Conservation (phyloP, 2,888 invertebrate species). For the Lasiommata megera region DNA sequence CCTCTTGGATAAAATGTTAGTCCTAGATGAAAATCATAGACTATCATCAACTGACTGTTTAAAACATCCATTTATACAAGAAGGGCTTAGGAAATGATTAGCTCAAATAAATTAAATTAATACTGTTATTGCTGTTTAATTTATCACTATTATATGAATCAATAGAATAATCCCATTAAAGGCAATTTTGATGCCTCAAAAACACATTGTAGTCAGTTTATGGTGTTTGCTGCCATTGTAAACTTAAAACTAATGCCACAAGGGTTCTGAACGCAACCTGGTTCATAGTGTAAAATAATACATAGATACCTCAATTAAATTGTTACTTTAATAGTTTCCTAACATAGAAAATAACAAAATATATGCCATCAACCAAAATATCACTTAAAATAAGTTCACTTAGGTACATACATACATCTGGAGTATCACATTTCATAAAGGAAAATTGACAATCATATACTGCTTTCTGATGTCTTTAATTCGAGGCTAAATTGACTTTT, state of each 20-base stretch:
- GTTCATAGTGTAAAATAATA: no score
- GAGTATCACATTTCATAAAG: constrained; percentile 69
- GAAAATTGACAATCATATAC: constrained; percentile 48
- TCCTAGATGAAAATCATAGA: constrained; percentile 94
- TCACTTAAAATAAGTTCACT: constrained; percentile 60
- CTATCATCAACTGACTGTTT: constrained; percentile 93
- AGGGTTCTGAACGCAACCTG: no score
- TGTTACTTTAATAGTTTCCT: constrained; percentile 60
- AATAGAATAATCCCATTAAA: no score
- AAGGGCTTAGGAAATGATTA: constrained; percentile 48
- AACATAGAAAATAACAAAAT: constrained; percentile 71
- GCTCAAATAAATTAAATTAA: constrained; percentile 33
- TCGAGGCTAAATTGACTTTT: constrained; percentile 30
- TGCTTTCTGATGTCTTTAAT: constrained; percentile 22
- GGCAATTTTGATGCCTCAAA: no score
- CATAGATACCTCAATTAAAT: constrained; percentile 53
- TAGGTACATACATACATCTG: constrained; percentile 41
- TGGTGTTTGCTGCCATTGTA: no score
- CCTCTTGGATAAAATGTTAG: constrained; percentile 93
- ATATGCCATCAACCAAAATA: constrained; percentile 71
- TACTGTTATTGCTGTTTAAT: constrained; percentile 19
- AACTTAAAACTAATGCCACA: no score
- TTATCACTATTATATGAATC: constrained; percentile 20
- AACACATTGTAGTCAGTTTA: no score
- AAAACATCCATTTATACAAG: constrained; percentile 93